These are phyloP conservation scores for Crossaster papposus DNA, from an alignment of 53 echinoderm and acorn worm species.

Conservation along the genomic window DNA sequence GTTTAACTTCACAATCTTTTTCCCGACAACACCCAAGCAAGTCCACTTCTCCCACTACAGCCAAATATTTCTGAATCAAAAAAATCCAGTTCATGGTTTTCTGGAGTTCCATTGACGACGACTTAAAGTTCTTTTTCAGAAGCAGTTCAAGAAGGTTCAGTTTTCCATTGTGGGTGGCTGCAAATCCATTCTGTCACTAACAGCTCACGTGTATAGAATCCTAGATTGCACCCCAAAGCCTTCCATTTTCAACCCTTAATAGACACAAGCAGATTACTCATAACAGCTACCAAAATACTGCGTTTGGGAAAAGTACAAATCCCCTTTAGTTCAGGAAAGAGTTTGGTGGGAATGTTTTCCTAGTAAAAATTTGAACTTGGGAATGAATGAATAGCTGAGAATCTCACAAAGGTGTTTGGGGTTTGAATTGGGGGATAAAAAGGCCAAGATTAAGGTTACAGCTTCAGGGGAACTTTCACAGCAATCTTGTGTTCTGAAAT, in stretches of 20 bases:
- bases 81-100: background rate
- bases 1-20: background rate
- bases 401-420: background rate
- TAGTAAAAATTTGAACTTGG: background rate
- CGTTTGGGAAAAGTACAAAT: background rate
- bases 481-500: background rate
- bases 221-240: background rate
- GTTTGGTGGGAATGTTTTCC: background rate
- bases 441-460: background rate
- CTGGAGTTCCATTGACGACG: background rate
- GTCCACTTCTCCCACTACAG: background rate
- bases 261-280: background rate
- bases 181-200: constrained; percentile 30
- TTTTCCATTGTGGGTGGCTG: background rate
- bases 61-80: background rate
- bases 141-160: constrained; percentile 18
- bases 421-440: background rate
- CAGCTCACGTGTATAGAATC: constrained; percentile 11
- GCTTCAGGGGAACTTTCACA: background rate
- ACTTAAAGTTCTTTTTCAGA: background rate
- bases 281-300: too few relatives aligned
- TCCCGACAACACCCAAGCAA: background rate
- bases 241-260: background rate
- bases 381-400: background rate
- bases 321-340: background rate